Evolutionary conservation across 2,113 vertebrate genomes (phyloP).

Genomic region (Pseudorectes ferrugineus): DNA sequence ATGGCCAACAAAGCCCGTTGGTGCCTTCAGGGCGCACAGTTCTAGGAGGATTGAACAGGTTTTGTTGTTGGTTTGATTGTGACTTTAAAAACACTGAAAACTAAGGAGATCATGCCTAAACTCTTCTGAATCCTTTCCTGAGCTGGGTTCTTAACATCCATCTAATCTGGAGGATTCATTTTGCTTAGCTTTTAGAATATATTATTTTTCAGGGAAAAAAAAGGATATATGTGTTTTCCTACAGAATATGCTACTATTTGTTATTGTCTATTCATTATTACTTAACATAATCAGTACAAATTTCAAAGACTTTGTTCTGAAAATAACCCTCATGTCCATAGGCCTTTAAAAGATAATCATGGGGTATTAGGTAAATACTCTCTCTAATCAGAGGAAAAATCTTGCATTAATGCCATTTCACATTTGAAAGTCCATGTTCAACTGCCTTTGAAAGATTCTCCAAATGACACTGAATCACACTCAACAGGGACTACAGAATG

Average conservation of each 20-base stretch:
- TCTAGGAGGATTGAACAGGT: not conserved
- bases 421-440: not conserved
- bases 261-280: not conserved
- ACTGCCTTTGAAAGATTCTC: not conserved
- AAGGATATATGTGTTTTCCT: not conserved
- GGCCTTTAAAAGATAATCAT: not conserved
- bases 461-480: not conserved
- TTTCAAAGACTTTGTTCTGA: not conserved
- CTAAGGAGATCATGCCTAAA: not conserved
- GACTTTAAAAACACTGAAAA: not conserved
- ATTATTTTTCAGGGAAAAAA: not conserved
- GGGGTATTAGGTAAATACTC: not conserved
- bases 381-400: not conserved
- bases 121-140: not conserved
- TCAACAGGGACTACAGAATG: not conserved
- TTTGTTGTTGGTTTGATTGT: not conserved
- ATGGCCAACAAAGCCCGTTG: not conserved
- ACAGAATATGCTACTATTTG: not conserved
- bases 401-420: not conserved
- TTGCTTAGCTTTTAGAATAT: not conserved
- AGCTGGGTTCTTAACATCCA: not conserved
- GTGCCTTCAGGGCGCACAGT: not conserved
- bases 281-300: not conserved
- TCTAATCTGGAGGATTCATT: not conserved
- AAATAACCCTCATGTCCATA: not conserved